Percentiles rank a stretch among this genome's conserved stretches.
Evolutionary conservation across 2,113 vertebrate genomes (phyloP).

Genomic region (Psilopogon haemacephalus): DNA sequence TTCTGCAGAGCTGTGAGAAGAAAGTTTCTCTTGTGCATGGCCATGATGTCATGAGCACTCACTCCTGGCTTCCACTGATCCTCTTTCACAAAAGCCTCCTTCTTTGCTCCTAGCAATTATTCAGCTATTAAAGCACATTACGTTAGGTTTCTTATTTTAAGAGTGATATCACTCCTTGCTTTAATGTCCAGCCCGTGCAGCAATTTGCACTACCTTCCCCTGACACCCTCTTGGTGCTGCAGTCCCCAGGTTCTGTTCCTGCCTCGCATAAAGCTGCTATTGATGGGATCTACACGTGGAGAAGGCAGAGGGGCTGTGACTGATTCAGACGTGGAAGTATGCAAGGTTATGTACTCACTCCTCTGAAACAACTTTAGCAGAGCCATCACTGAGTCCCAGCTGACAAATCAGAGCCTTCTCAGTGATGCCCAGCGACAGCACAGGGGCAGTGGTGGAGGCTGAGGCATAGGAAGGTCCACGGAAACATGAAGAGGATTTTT

Average conservation of each 20-base stretch:
- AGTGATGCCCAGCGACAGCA: no score
- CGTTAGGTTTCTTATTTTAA: constrained; percentile 82
- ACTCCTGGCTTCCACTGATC: constrained; percentile 71
- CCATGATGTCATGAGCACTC: constrained; percentile 84
- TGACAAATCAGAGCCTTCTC: background rate
- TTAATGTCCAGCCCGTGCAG: constrained; percentile 75
- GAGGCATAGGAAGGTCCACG: no score
- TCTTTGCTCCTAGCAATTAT: constrained; percentile 77
- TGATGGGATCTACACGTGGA: constrained; percentile 42
- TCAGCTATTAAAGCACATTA: constrained; percentile 80
- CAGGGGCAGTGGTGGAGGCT: no score
- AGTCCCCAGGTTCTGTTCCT: constrained; percentile 67
- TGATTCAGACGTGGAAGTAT: constrained; percentile 31
- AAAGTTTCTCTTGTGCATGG: constrained; percentile 84
- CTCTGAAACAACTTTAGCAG: background rate
- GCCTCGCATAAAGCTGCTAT: constrained; percentile 74
- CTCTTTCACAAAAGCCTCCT: constrained; percentile 77
- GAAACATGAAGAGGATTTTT: no score
- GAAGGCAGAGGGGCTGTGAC: constrained; percentile 1
- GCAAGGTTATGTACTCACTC: background rate
- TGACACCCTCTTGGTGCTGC: constrained; percentile 66
- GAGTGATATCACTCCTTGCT: constrained; percentile 76
- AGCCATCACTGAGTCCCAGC: background rate
- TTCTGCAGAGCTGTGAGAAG: constrained; percentile 69
- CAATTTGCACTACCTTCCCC: constrained; percentile 78